Evolutionary conservation across 2,797 vertebrate genomes (phyloP).

Genomic region (Echeneis naucrates): DNA sequence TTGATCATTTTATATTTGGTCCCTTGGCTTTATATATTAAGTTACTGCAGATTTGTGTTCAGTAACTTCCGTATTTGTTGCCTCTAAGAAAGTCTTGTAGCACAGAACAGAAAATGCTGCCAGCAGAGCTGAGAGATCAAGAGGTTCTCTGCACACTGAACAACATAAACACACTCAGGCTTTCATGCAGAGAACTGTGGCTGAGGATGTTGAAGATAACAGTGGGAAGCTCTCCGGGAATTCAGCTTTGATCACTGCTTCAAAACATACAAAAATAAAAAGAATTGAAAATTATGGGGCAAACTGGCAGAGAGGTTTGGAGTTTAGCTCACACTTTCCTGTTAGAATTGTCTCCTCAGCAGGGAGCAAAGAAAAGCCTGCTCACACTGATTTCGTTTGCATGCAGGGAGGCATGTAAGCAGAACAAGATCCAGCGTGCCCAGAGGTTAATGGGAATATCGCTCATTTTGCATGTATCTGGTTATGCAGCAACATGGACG

Average conservation of each 20-base stretch:
- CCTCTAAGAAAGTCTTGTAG: conserved; percentile 38
- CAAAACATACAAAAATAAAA: conserved; percentile 26
- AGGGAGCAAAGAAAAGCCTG: conserved; percentile 30
- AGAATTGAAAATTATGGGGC: conserved; percentile 15
- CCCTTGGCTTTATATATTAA: not conserved
- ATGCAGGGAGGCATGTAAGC: conserved; percentile 10
- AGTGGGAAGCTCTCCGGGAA: conserved; percentile 46
- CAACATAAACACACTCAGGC: conserved; percentile 48
- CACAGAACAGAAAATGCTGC: conserved; percentile 36
- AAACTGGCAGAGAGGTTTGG: conserved; percentile 30
- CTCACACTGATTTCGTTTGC: conserved; percentile 33
- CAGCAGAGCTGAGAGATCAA: conserved; percentile 58
- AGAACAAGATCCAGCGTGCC: not conserved
- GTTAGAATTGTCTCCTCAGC: conserved; percentile 36
- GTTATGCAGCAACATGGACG: not conserved
- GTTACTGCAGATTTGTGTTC: conserved; percentile 21
- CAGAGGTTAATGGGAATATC: not conserved
- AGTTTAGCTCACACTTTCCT: conserved; percentile 29
- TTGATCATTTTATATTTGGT: conserved; percentile 16
- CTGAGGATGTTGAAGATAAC: conserved; percentile 43
- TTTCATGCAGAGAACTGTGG: conserved; percentile 46
- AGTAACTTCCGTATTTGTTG: conserved; percentile 32
- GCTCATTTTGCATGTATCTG: not conserved
- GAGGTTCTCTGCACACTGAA: conserved; percentile 32
- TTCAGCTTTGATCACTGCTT: conserved; percentile 62